A percentile compares a stretch with the other conserved stretches of the same genome.
These are phyloP conservation scores for Leptoteleia sp. DNA, from an alignment of 1,140 invertebrate genomes.

Conservation along the genomic window DNA sequence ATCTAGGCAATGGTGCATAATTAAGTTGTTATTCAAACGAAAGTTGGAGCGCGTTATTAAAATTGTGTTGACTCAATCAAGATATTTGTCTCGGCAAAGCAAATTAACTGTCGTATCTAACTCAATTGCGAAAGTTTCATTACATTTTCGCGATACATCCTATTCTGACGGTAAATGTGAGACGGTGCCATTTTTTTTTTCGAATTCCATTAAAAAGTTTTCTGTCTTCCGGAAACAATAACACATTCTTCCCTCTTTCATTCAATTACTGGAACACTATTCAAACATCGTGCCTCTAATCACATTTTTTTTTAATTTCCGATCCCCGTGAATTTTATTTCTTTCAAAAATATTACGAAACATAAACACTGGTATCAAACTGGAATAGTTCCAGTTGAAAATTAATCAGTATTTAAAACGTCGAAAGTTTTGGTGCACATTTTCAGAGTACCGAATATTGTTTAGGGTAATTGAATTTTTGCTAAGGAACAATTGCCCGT, in stretches of 20 bases:
- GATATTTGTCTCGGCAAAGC: neutral
- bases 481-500: constrained; percentile 49
- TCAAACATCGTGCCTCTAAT: too few species aligned
- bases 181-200: neutral
- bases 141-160: constrained; percentile 3
- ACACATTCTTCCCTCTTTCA: neutral
- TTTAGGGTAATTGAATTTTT: constrained; percentile 65
- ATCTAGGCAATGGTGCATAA: too few species aligned
- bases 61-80: constrained; percentile 1
- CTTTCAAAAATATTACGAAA: too few species aligned
- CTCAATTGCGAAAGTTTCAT: constrained; percentile 15
- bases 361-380: too few species aligned
- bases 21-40: neutral
- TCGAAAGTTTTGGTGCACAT: too few species aligned
- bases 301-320: too few species aligned
- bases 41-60: neutral
- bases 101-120: constrained; percentile 8
- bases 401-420: too few species aligned
- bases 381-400: too few species aligned
- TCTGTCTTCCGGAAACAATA: neutral
- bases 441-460: constrained; percentile 29
- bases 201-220: constrained; percentile 1
- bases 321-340: too few species aligned
- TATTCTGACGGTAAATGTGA: neutral
- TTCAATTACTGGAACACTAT: neutral